phyloP scores from a whole-genome alignment of 2,113 vertebrate genomes.

The Pseudonaja textilis region DNA sequence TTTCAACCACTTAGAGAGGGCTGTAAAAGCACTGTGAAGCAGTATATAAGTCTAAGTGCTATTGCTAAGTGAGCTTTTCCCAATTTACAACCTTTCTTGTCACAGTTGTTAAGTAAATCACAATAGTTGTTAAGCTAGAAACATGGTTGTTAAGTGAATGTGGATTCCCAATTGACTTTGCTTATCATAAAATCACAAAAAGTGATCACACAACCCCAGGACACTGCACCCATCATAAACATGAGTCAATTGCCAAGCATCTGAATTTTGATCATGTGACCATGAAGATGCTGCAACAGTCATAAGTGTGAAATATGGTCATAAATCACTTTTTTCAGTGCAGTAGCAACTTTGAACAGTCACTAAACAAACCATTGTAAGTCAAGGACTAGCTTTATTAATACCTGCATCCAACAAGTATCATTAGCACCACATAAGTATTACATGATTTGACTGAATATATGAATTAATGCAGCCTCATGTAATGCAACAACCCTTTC shows the following conservation, averaged over 20 bases:
- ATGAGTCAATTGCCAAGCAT: background rate
- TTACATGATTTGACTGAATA: background rate
- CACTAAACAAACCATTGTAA: background rate
- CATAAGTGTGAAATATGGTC: background rate
- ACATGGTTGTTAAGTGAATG: background rate
- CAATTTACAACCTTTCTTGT: background rate
- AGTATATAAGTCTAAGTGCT: too few relatives aligned
- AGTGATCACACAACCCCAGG: background rate
- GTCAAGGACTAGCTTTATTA: background rate
- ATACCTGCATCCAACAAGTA: background rate
- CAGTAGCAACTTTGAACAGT: background rate
- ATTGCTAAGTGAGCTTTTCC: background rate
- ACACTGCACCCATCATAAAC: background rate
- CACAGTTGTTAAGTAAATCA: background rate
- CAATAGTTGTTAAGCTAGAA: background rate
- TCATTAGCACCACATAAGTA: background rate
- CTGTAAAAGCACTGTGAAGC: too few relatives aligned
- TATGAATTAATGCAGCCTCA: background rate
- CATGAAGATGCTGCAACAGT: background rate
- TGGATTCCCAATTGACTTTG: background rate
- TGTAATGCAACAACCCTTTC: background rate
- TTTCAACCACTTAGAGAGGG: too few relatives aligned
- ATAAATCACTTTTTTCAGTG: background rate
- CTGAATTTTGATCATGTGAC: background rate
- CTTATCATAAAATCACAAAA: background rate